Conservation (phyloP, 2,888 invertebrate genomes). For the Andrena chrysosceles region DNA sequence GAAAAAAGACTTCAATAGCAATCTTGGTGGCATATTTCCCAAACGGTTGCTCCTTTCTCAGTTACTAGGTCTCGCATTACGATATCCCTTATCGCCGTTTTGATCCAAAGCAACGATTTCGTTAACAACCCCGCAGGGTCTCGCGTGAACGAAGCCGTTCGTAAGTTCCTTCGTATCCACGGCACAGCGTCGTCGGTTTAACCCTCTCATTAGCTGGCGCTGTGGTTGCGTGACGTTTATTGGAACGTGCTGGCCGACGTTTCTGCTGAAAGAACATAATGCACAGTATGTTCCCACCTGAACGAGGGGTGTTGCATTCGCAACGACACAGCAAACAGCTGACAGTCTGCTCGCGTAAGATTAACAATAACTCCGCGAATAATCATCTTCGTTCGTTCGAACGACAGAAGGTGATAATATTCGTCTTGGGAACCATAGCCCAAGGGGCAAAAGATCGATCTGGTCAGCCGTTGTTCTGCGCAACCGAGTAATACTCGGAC, state of each 20-base stretch:
- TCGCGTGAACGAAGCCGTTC: constrained; percentile 39
- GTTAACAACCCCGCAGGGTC: constrained; percentile 32
- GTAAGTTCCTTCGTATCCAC: constrained; percentile 11
- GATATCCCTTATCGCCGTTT: neutral
- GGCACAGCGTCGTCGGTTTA: constrained; percentile 3
- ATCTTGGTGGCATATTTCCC: neutral
- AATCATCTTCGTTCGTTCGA: constrained; percentile 11
- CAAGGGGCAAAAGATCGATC: neutral
- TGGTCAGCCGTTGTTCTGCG: neutral
- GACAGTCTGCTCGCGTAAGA: neutral
- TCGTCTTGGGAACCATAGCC: neutral
- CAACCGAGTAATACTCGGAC: neutral
- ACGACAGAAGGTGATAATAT: neutral
- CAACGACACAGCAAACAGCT: constrained; percentile 12
- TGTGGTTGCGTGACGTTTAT: constrained; percentile 37
- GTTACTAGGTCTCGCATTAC: neutral
- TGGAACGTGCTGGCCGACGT: constrained; percentile 20
- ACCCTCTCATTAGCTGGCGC: constrained; percentile 28
- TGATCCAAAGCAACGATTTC: constrained; percentile 34
- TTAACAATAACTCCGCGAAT: constrained; percentile 11
- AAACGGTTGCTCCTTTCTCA: neutral
- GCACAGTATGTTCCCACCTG: constrained; percentile 7
- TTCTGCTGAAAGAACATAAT: constrained; percentile 1
- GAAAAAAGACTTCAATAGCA: neutral
- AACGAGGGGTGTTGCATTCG: constrained; percentile 9